Percentiles rank a stretch among this genome's conserved stretches.
Evolutionary conservation across 2,113 vertebrate genomes (phyloP).

Genomic region (Triplophysa rosa): DNA sequence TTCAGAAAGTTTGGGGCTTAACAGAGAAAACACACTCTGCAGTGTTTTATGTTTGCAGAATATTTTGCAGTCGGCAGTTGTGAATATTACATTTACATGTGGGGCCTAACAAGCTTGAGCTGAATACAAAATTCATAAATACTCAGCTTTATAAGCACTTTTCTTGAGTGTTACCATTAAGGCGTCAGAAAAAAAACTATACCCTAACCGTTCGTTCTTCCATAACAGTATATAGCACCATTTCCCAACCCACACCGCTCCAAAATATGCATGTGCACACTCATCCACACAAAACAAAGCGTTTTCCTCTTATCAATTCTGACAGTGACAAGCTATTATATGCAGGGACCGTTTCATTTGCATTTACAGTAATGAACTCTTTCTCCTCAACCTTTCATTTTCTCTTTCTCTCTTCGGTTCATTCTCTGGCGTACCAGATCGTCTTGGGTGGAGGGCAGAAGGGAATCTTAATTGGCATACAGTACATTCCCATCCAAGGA

Average conservation of each 20-base stretch:
- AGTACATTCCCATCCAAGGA: conserved; percentile 57
- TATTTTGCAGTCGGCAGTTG: background rate
- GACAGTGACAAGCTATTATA: conserved; percentile 65
- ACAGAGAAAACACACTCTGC: background rate
- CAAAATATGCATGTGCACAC: conserved; percentile 36
- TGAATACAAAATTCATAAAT: background rate
- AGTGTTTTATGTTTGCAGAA: background rate
- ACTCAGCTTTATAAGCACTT: conserved; percentile 13
- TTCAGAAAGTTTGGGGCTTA: conserved; percentile 12
- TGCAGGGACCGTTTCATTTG: conserved; percentile 61
- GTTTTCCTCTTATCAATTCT: conserved; percentile 56
- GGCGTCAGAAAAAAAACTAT: background rate
- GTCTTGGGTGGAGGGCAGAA: conserved; percentile 65
- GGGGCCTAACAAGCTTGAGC: conserved; percentile 12
- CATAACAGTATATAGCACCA: conserved; percentile 7
- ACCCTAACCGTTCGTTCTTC: conserved; percentile 4
- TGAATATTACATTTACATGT: conserved; percentile 16
- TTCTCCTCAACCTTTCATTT: conserved; percentile 45
- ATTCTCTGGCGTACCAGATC: conserved; percentile 59
- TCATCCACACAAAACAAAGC: conserved; percentile 51
- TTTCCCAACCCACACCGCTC: conserved; percentile 17
- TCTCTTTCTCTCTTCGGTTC: conserved; percentile 45
- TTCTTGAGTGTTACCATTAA: conserved; percentile 14
- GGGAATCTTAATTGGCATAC: conserved; percentile 73
- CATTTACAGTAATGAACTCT: conserved; percentile 71